Evolutionary conservation across 2,113 vertebrate genomes (phyloP).

Genomic region (Empidonax alnorum): DNA sequence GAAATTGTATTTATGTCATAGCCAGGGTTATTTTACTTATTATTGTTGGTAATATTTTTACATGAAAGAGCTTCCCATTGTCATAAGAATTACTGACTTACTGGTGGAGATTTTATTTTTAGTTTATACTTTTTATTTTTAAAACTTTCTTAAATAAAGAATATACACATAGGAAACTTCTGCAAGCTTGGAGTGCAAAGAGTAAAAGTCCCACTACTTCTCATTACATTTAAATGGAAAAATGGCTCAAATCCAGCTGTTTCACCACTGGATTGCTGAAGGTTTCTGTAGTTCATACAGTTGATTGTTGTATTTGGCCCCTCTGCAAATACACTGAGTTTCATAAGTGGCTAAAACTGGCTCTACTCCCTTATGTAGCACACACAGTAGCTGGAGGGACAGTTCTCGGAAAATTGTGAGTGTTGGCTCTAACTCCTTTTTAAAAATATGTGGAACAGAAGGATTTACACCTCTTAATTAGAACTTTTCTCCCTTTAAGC

Average conservation of each 20-base stretch:
- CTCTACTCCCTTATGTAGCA: slow-evolving; percentile 21
- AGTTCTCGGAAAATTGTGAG: slow-evolving; percentile 44
- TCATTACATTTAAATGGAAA: slow-evolving; percentile 50
- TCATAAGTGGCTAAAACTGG: slow-evolving; percentile 42
- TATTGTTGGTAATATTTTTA: not conserved
- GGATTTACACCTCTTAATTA: slow-evolving; percentile 70
- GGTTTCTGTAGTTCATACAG: slow-evolving; percentile 55
- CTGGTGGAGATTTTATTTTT: not conserved
- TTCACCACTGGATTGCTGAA: slow-evolving; percentile 24
- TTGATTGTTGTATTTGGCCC: slow-evolving; percentile 65
- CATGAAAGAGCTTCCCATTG: not conserved
- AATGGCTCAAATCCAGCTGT: slow-evolving; percentile 34
- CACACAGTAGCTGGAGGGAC: slow-evolving; percentile 53
- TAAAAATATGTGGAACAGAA: slow-evolving; percentile 57
- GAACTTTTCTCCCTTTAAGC: slow-evolving; percentile 26
- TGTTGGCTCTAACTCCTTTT: slow-evolving; percentile 40
- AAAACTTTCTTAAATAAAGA: slow-evolving; percentile 14
- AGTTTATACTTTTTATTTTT: not conserved
- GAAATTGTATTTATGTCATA: not conserved
- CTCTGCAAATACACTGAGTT: slow-evolving; percentile 44
- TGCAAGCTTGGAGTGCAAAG: not conserved
- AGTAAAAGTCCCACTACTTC: not conserved
- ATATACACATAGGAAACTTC: slow-evolving; percentile 21
- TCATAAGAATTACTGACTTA: not conserved
- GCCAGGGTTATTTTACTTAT: not conserved